phyloP scores from a whole-genome alignment of 2,888 invertebrate species.

The Lithophane ornitopus region DNA sequence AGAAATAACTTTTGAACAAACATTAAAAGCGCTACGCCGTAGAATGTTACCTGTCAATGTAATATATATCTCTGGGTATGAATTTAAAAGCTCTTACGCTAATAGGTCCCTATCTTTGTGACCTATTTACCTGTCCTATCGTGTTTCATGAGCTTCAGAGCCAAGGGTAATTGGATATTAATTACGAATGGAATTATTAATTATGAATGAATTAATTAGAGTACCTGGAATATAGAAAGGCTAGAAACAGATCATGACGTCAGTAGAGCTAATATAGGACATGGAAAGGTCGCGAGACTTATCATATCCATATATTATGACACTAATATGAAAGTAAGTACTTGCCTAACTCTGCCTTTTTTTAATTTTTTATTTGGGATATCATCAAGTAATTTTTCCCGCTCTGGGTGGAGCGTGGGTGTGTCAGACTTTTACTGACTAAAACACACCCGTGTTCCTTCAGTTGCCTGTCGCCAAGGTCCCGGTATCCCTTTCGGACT shows the following conservation, averaged over 20 bases:
- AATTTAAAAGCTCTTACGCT: conserved; percentile 63
- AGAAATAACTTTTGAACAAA: conserved; percentile 27
- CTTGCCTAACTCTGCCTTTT: too few relatives aligned
- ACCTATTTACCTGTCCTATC: conserved; percentile 49
- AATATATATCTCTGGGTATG: conserved; percentile 39
- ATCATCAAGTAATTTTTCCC: too few relatives aligned
- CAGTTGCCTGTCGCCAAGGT: too few relatives aligned
- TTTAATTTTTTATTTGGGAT: too few relatives aligned
- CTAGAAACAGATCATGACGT: conserved; percentile 28
- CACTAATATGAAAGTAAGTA: not conserved
- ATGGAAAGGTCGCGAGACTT: not conserved
- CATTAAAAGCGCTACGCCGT: conserved; percentile 26
- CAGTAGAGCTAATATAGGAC: not conserved
- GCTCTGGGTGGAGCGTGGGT: too few relatives aligned
- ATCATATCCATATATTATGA: not conserved
- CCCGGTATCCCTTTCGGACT: too few relatives aligned
- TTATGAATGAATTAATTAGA: conserved; percentile 27
- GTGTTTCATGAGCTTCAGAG: conserved; percentile 32
- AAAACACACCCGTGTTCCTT: too few relatives aligned
- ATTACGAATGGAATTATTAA: conserved; percentile 15
- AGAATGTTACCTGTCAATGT: conserved; percentile 41
- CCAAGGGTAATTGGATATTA: conserved; percentile 30
- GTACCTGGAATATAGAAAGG: not conserved
- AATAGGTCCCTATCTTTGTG: conserved; percentile 63
- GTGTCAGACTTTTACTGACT: too few relatives aligned